Conservation (phyloP, 2,888 invertebrate genomes). For the Scaptomyza polygonia region DNA sequence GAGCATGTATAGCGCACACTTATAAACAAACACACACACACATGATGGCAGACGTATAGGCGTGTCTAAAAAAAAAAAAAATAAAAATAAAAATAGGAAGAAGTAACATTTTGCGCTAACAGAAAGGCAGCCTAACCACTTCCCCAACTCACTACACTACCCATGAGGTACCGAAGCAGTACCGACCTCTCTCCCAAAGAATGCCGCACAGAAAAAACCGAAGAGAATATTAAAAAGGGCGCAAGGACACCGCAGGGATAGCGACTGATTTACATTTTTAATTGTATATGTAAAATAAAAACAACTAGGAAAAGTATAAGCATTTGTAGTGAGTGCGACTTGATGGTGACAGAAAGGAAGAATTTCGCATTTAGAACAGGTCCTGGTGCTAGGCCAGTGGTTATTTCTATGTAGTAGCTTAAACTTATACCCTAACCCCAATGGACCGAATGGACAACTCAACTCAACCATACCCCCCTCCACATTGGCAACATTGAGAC, state of each 20-base stretch:
- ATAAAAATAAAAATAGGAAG: slow-evolving; percentile 7
- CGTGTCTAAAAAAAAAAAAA: slow-evolving; percentile 27
- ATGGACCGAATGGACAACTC: slow-evolving; percentile 1
- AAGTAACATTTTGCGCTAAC: slow-evolving; percentile 30
- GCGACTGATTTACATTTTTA: slow-evolving; percentile 81
- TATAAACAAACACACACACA: slow-evolving; percentile 18
- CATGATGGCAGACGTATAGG: slow-evolving; percentile 26
- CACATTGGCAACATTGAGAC: not conserved
- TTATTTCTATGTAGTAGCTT: slow-evolving; percentile 18
- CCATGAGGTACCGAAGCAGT: slow-evolving; percentile 24
- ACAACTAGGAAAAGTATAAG: slow-evolving; percentile 1
- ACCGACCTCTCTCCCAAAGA: slow-evolving; percentile 13
- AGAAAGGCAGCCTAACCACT: not conserved
- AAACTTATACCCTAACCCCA: slow-evolving; percentile 26
- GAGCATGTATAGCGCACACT: slow-evolving; percentile 1
- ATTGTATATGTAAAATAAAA: slow-evolving; percentile 58
- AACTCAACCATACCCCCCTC: not conserved
- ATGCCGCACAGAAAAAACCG: slow-evolving; percentile 12
- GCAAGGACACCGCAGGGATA: slow-evolving; percentile 40
- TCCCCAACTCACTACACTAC: slow-evolving; percentile 4
- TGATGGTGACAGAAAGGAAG: not conserved
- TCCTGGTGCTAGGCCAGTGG: not conserved
- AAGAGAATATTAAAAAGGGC: slow-evolving; percentile 47
- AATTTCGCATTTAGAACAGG: not conserved
- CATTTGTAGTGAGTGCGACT: not conserved